Evolutionary conservation across 2,797 vertebrate genomes (phyloP).

Genomic region (Brachyrhaphis roseni): DNA sequence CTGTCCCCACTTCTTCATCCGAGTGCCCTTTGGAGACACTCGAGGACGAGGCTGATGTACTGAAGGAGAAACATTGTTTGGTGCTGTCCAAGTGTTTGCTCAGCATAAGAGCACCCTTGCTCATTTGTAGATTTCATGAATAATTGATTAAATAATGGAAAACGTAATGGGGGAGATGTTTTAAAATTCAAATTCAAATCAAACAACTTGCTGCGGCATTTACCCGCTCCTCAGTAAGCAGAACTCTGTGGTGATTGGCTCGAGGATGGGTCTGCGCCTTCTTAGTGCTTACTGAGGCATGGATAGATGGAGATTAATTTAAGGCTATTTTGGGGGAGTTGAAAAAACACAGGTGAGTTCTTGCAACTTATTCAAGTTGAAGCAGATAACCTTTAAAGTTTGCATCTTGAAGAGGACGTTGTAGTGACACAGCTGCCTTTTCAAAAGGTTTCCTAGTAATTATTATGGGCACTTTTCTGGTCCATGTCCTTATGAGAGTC

Average conservation of each 20-base stretch:
- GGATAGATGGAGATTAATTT: constrained; percentile 65
- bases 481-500: constrained; percentile 8
- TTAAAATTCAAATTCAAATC: constrained; percentile 86
- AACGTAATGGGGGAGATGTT: constrained; percentile 83
- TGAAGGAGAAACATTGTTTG: constrained; percentile 63
- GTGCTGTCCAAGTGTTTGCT: constrained; percentile 73
- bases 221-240: constrained; percentile 60
- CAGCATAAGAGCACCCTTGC: constrained; percentile 64
- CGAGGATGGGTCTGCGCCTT: constrained; percentile 40
- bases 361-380: constrained; percentile 31
- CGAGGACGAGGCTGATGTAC: constrained; percentile 53
- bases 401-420: constrained; percentile 31
- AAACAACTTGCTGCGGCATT: constrained; percentile 74
- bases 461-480: constrained; percentile 36
- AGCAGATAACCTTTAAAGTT: constrained; percentile 21
- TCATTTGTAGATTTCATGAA: constrained; percentile 80
- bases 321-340: constrained; percentile 47
- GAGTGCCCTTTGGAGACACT: constrained; percentile 74
- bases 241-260: constrained; percentile 69
- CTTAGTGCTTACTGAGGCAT: constrained; percentile 44
- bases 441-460: constrained; percentile 15
- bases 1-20: constrained; percentile 25
- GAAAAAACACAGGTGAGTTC: constrained; percentile 49
- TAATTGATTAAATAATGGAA: constrained; percentile 86
- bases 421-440: constrained; percentile 12